Conservation (phyloP, 2,113 vertebrate genomes). For the Felis chaus region DNA sequence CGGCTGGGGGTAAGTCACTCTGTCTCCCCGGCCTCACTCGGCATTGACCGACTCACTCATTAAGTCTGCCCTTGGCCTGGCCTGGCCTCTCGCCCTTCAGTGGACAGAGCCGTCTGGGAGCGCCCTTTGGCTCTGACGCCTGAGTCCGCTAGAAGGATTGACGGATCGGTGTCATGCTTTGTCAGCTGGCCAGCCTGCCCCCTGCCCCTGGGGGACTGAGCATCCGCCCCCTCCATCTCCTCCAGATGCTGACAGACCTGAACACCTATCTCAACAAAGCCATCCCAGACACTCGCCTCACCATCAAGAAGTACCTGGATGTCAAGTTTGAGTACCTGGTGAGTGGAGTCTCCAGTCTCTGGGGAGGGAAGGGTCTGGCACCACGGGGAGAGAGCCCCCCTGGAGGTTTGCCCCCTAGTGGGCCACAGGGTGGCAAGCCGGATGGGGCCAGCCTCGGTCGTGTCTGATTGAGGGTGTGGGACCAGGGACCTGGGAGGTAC, state of each 20-base stretch:
- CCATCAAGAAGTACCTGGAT: conserved; percentile 98
- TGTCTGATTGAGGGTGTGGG: neutral
- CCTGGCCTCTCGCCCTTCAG: neutral
- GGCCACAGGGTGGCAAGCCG: accelerated
- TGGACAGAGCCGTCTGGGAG: neutral
- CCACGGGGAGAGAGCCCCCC: accelerated
- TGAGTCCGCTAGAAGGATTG: neutral
- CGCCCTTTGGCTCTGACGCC: neutral
- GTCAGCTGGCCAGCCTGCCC: neutral
- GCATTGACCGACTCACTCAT: no score
- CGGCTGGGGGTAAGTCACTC: neutral
- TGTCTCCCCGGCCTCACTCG: neutral
- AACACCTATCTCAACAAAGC: conserved; percentile 98
- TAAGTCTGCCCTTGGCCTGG: neutral
- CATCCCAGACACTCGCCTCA: conserved; percentile 97
- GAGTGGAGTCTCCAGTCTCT: conserved; percentile 42
- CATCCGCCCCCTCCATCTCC: neutral
- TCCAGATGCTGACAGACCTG: conserved; percentile 98
- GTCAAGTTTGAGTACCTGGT: conserved; percentile 99
- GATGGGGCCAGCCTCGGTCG: accelerated
- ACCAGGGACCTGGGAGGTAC: neutral
- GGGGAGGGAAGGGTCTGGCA: no score
- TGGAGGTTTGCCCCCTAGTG: neutral
- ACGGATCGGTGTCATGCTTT: accelerated
- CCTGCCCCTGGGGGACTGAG: neutral